Evolutionary conservation across 2,113 vertebrate genomes (phyloP).

Genomic region (Sapayoa aenigma): DNA sequence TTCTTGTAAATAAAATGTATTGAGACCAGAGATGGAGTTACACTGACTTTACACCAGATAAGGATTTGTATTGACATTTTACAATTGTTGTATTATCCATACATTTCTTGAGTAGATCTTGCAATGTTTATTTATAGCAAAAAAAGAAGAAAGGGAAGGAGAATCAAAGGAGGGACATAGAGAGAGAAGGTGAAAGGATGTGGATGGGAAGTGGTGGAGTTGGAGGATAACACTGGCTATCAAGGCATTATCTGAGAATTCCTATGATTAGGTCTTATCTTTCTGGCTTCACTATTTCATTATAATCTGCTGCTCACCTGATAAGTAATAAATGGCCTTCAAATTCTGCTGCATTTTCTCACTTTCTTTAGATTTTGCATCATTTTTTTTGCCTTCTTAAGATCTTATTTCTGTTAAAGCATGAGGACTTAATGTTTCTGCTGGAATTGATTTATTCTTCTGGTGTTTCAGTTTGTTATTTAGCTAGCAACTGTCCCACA

Average conservation of each 20-base stretch:
- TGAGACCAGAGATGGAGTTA: neutral
- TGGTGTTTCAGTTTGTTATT: neutral
- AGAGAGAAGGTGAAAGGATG: neutral
- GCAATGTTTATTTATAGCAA: neutral
- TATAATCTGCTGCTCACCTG: neutral
- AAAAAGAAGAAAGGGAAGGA: neutral
- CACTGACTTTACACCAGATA: neutral
- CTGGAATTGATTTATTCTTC: neutral
- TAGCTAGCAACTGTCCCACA: neutral
- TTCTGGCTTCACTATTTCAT: neutral
- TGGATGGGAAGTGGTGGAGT: neutral
- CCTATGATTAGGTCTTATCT: neutral
- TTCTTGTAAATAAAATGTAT: constrained; percentile 43
- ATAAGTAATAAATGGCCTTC: neutral
- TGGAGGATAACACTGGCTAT: neutral
- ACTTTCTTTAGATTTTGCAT: neutral
- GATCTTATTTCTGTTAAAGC: neutral
- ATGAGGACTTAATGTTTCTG: neutral
- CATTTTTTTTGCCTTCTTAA: neutral
- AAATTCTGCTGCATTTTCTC: neutral
- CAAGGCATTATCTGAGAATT: neutral
- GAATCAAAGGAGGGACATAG: neutral
- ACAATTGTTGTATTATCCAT: neutral
- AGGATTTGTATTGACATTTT: neutral
- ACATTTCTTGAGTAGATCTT: neutral